Base-by-base conservation (phyloP, 1,140 invertebrate species). In the Acromyrmex heyeri region DNA sequence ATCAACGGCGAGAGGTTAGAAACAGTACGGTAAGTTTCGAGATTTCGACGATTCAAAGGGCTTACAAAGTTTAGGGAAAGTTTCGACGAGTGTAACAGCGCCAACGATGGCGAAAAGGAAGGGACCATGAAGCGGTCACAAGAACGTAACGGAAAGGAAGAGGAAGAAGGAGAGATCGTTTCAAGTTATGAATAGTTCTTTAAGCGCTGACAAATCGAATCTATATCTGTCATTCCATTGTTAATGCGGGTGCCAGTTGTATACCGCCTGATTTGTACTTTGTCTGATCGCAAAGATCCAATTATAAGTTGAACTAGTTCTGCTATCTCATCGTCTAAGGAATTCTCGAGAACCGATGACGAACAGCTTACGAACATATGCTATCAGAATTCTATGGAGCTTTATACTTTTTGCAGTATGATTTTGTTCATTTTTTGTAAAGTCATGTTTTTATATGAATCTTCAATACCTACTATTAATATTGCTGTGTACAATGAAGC, bases 261-360 rank as follows among this genome's bases (percentile, higher is more conserved):
- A 67, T 65, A 87, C 57, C 6, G 34, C 30, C 48, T 86, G 85
- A 82, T 82, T 82, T 75, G 69, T 87, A 85, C 86, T 70, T 87
- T 83, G 79, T 85, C 34, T 53, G 86, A 87, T 73, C 78, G 78
- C 79, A 69, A 82, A 72, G 64, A 89, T 86, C 85, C 72, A 89
- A 90, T 90, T 90, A 90, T 82, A 89, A 90, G 88, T 90, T 88
- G 86, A 48, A 88, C 64, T 59, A 86, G 79, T 86, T 62, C 50
- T n/a, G 48, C 82, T 78, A 65, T 78, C 73, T 85, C 50, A 78
- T 64, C 30, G 21, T 34, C 24, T 57, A 48, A 27, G 21, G 55
- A 38, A n/a, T 44, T 64, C 12, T 85, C 82, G 55, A 21, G 50
- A 55, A 55, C 24, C 61, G 73, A 18, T 50, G 82, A 64, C 6